These are phyloP conservation scores for Phenganax subtilis DNA, from an alignment of 92 coral and sea anemone species.

Conservation along the genomic window DNA sequence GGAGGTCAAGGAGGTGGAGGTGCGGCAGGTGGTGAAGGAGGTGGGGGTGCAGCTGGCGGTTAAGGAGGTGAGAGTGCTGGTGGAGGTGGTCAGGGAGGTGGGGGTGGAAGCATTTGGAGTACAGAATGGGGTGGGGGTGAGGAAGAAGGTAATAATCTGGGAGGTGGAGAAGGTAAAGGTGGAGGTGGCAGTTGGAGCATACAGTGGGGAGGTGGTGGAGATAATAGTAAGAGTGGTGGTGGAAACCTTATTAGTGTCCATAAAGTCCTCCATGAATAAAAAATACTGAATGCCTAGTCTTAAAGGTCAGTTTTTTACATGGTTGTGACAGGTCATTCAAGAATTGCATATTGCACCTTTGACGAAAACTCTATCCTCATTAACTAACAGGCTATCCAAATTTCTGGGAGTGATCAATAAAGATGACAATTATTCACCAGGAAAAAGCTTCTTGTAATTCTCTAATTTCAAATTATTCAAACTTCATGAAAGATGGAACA, in stretches of 20 bases:
- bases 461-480: too few species aligned
- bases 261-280: too few species aligned
- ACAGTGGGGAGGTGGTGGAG: not conserved
- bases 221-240: not conserved
- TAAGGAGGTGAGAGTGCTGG: not conserved
- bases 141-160: constrained; percentile 14
- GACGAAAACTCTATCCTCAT: too few species aligned
- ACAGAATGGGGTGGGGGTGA: not conserved
- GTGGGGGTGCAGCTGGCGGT: not conserved
- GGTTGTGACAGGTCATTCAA: too few species aligned
- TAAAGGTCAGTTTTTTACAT: too few species aligned
- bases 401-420: too few species aligned
- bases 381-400: too few species aligned
- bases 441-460: too few species aligned
- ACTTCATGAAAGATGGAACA: too few species aligned
- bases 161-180: constrained; percentile 2
- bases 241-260: not conserved
- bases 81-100: not conserved
- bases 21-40: constrained; percentile 4
- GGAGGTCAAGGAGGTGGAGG: not conserved
- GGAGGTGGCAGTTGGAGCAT: constrained; percentile 11
- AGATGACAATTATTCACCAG: too few species aligned
- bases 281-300: too few species aligned
- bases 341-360: too few species aligned
- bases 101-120: not conserved